These are phyloP conservation scores for Schizothorax lantsangensis DNA, from an alignment of 2,797 vertebrate genomes.

Conservation along the genomic window DNA sequence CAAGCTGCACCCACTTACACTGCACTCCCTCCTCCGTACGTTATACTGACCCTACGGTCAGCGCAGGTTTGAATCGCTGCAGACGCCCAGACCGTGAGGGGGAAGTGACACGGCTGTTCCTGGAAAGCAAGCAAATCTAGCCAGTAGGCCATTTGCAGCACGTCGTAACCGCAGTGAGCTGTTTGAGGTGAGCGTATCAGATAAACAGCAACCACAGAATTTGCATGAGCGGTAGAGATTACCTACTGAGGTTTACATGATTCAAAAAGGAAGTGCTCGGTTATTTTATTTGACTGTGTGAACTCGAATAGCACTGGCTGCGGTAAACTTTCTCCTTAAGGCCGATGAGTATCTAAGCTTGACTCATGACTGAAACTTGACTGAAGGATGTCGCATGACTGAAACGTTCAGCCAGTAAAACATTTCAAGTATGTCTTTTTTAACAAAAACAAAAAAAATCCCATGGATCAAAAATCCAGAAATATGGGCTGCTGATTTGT, in stretches of 20 bases:
- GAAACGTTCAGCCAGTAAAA: background rate
- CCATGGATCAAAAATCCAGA: background rate
- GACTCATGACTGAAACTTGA: too few species aligned
- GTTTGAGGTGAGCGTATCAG: slow-evolving; percentile 40
- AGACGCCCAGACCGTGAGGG: background rate
- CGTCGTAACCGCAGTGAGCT: slow-evolving; percentile 34
- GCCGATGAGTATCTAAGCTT: background rate
- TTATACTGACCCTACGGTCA: slow-evolving; percentile 10
- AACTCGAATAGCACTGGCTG: background rate
- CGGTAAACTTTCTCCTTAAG: background rate
- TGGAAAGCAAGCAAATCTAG: slow-evolving; percentile 50
- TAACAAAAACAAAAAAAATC: background rate
- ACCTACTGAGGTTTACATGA: slow-evolving; percentile 30
- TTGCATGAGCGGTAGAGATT: slow-evolving; percentile 37
- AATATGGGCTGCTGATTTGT: background rate
- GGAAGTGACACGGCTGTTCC: slow-evolving; percentile 28
- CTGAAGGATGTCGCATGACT: background rate
- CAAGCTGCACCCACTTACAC: slow-evolving; percentile 1
- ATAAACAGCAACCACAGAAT: slow-evolving; percentile 36
- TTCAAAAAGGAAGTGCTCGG: slow-evolving; percentile 6
- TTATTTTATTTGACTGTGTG: slow-evolving; percentile 11
- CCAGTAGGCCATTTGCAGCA: slow-evolving; percentile 25
- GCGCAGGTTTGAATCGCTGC: slow-evolving; percentile 26
- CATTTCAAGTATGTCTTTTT: background rate
- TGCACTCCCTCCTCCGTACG: background rate